phyloP scores from a whole-genome alignment of 2,888 invertebrate species.

The Trisateles emortualis region DNA sequence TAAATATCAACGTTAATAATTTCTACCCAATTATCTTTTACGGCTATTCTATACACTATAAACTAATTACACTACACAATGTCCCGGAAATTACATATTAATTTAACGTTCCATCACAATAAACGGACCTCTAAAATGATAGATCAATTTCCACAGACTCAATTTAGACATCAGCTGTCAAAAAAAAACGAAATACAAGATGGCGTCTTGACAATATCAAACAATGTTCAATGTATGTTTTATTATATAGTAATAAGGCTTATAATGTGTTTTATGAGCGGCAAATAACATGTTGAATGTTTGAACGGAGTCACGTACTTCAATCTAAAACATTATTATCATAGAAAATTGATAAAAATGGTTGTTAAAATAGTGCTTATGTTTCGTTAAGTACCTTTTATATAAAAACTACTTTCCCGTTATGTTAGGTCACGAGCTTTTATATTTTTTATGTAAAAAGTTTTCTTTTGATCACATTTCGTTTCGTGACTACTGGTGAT shows the following conservation, averaged over 20 bases:
- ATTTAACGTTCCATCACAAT: slow-evolving; percentile 43
- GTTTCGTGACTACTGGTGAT: background rate
- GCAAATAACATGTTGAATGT: slow-evolving; percentile 21
- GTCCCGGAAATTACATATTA: slow-evolving; percentile 45
- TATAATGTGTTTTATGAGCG: slow-evolving; percentile 22
- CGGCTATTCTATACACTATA: slow-evolving; percentile 21
- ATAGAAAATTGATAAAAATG: slow-evolving; percentile 47
- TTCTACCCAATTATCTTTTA: slow-evolving; percentile 31
- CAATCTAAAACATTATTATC: slow-evolving; percentile 48
- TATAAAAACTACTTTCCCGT: slow-evolving; percentile 26
- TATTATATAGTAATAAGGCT: slow-evolving; percentile 29
- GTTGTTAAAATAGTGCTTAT: slow-evolving; percentile 27
- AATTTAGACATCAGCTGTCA: slow-evolving; percentile 50
- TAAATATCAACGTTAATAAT: slow-evolving; percentile 12
- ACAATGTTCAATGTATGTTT: slow-evolving; percentile 27
- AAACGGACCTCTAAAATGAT: slow-evolving; percentile 29
- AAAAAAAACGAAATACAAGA: slow-evolving; percentile 23
- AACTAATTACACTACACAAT: slow-evolving; percentile 46
- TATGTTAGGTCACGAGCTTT: slow-evolving; percentile 31
- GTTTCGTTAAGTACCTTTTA: slow-evolving; percentile 15
- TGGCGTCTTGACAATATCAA: slow-evolving; percentile 6
- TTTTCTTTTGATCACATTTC: background rate
- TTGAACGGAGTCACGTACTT: slow-evolving; percentile 45
- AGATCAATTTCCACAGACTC: slow-evolving; percentile 28
- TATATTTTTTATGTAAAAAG: slow-evolving; percentile 4